These are phyloP conservation scores for Oryzias curvinotus DNA, from an alignment of 2,113 vertebrate species.

Conservation along the genomic window DNA sequence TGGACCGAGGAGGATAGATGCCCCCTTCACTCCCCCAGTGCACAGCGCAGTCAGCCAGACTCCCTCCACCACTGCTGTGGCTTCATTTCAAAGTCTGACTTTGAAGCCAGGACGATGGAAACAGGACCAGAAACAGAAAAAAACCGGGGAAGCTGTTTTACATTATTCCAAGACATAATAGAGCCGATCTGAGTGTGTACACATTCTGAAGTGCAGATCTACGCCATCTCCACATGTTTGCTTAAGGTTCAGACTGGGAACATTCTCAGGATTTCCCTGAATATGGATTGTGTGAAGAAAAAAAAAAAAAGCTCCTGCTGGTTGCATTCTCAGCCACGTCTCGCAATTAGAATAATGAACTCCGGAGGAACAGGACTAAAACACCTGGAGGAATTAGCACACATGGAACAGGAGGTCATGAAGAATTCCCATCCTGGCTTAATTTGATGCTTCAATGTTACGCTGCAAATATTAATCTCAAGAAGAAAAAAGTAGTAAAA, in stretches of 20 bases:
- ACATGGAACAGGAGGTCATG: conserved; percentile 14
- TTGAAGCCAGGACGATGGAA: conserved; percentile 56
- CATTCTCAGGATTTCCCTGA: conserved; percentile 77
- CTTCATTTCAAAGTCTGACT: conserved; percentile 61
- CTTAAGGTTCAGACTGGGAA: conserved; percentile 63
- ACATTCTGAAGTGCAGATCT: conserved; percentile 35
- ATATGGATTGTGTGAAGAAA: conserved; percentile 70
- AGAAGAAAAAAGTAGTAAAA: too few species aligned
- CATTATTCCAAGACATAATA: conserved; percentile 82
- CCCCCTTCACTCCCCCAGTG: conserved; percentile 1
- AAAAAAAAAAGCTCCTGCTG: conserved; percentile 49
- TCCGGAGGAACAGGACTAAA: conserved; percentile 63
- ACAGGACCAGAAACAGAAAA: conserved; percentile 54
- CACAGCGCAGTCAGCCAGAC: conserved; percentile 40
- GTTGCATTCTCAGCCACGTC: conserved; percentile 72
- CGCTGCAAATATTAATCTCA: too few species aligned
- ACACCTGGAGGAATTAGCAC: conserved; percentile 71
- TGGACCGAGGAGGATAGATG: conserved; percentile 46
- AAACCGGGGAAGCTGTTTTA: conserved; percentile 70
- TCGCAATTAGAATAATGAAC: conserved; percentile 76
- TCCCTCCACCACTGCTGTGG: conserved; percentile 52
- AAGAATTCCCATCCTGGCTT: conserved; percentile 13
- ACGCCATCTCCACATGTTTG: conserved; percentile 66
- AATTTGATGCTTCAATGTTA: conserved; percentile 20
- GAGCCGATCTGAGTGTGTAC: conserved; percentile 63